phyloP scores from a whole-genome alignment of 2,113 vertebrate species.

The Henicopernis longicauda region DNA sequence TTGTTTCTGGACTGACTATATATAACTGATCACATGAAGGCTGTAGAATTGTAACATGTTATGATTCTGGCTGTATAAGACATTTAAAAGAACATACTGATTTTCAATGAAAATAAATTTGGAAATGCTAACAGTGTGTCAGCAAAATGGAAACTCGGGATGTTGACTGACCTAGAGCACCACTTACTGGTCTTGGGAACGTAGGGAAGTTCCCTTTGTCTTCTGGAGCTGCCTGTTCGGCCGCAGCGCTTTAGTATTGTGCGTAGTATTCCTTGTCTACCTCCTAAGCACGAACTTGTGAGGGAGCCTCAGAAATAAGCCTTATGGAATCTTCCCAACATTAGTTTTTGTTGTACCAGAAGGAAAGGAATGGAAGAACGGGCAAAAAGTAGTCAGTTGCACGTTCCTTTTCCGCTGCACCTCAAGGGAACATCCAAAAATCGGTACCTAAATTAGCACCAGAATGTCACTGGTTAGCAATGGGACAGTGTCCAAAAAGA shows the following conservation, averaged over 20 bases:
- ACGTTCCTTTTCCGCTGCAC: not conserved
- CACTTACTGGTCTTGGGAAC: not conserved
- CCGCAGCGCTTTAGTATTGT: not conserved
- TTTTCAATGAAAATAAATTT: not conserved
- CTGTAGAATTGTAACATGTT: not conserved
- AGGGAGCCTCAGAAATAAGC: not conserved
- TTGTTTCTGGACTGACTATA: not conserved
- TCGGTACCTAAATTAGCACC: not conserved
- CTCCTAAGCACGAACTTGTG: not conserved
- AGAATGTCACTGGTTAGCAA: not conserved
- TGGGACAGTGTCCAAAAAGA: not conserved
- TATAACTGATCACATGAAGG: not conserved
- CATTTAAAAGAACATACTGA: not conserved
- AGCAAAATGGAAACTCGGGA: not conserved
- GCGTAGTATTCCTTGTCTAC: not conserved
- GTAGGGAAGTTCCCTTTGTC: not conserved
- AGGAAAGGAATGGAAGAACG: not conserved
- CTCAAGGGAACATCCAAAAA: not conserved
- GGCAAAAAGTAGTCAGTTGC: not conserved
- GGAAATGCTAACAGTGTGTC: not conserved
- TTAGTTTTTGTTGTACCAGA: not conserved
- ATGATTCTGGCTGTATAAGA: not conserved
- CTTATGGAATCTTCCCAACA: not conserved
- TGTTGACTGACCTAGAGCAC: not conserved
- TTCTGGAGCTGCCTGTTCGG: not conserved